Conservation (phyloP, 2,113 vertebrate species). For the Mola mola region DNA sequence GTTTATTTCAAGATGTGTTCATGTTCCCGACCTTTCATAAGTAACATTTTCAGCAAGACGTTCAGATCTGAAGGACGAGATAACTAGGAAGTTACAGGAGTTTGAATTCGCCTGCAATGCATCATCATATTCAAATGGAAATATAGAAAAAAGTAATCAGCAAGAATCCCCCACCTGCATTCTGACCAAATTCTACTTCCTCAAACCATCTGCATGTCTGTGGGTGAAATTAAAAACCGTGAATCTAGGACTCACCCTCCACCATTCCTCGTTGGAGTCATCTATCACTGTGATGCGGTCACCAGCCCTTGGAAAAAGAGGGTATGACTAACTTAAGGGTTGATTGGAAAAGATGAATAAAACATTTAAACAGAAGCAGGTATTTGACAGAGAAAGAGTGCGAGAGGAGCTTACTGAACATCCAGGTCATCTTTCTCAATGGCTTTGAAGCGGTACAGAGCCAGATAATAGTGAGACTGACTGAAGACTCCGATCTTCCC, state of each 20-base stretch:
- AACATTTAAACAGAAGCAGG: background rate
- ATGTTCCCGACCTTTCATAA: too few species aligned
- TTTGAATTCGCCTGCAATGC: too few species aligned
- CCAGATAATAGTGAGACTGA: constrained; percentile 92
- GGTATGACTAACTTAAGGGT: background rate
- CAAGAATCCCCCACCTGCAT: too few species aligned
- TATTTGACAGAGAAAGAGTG: background rate
- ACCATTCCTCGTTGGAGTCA: constrained; percentile 97
- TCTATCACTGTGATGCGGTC: constrained; percentile 94
- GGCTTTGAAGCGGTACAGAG: constrained; percentile 93
- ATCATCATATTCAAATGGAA: too few species aligned
- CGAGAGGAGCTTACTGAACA: constrained; percentile 84
- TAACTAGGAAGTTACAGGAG: too few species aligned
- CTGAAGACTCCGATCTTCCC: constrained; percentile 83
- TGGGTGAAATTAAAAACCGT: background rate
- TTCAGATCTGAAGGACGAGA: too few species aligned
- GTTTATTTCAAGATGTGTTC: too few species aligned
- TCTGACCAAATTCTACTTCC: too few species aligned
- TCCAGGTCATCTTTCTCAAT: constrained; percentile 94
- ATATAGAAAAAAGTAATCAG: too few species aligned
- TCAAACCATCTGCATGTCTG: background rate
- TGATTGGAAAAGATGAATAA: background rate
- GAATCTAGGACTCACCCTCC: constrained; percentile 85
- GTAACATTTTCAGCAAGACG: too few species aligned
- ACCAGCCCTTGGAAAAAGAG: constrained; percentile 81